Evolutionary conservation across 1,140 invertebrate genomes (phyloP).

Genomic region (Venturia canescens): DNA sequence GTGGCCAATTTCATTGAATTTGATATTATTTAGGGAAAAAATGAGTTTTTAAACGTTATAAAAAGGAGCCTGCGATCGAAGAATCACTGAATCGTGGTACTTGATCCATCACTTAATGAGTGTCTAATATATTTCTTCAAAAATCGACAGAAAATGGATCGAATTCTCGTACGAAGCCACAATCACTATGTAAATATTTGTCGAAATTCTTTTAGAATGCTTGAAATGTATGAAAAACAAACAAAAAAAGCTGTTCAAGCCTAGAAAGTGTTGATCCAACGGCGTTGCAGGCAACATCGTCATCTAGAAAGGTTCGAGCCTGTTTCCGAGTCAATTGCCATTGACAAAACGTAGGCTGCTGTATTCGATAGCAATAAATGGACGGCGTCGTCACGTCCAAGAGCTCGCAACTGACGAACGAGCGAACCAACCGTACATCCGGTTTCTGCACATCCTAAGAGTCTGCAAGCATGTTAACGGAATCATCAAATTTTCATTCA

Average conservation of each 20-base stretch:
- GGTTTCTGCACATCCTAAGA: constrained; percentile 67
- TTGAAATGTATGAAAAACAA: neutral
- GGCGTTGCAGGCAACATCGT: constrained; percentile 64
- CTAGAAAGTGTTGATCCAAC: constrained; percentile 54
- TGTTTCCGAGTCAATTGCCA: constrained; percentile 71
- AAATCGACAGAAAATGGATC: too few species aligned
- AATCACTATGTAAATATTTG: too few species aligned
- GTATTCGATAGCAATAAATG: constrained; percentile 71
- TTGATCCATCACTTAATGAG: too few species aligned
- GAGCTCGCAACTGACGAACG: constrained; percentile 69
- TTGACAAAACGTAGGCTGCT: constrained; percentile 69
- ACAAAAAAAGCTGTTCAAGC: neutral
- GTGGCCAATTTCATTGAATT: neutral
- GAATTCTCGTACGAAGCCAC: too few species aligned
- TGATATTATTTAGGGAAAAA: neutral
- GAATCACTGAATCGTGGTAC: too few species aligned
- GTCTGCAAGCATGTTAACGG: constrained; percentile 54
- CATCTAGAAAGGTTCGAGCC: constrained; percentile 76
- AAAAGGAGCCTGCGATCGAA: too few species aligned
- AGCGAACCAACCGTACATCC: constrained; percentile 71
- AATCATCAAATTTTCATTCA: constrained; percentile 3
- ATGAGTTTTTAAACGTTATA: too few species aligned
- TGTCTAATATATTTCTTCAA: too few species aligned
- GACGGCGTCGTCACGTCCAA: constrained; percentile 72
- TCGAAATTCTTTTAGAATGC: neutral